Conservation (phyloP, 2,888 invertebrate genomes). For the Acanthosoma haemorrhoidale region DNA sequence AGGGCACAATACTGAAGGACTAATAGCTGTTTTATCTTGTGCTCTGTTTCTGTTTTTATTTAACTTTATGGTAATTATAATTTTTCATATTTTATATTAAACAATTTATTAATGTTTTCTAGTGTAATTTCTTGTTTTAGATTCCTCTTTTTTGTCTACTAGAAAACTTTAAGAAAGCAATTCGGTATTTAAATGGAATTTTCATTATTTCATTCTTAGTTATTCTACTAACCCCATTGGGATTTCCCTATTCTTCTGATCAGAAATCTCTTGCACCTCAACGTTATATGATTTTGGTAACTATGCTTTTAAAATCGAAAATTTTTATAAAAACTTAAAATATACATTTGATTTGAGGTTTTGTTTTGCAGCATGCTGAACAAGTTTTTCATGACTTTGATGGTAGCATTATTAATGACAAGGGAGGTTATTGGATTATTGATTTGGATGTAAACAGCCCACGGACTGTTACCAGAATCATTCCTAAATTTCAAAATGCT, state of each 20-base stretch:
- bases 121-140: conserved; percentile 43
- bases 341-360: neutral
- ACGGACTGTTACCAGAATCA: conserved; percentile 50
- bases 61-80: conserved; percentile 40
- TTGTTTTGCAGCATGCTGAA: conserved; percentile 54
- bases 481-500: conserved; percentile 52
- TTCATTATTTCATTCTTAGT: conserved; percentile 53
- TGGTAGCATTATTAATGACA: conserved; percentile 49
- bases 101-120: neutral
- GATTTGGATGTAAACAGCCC: conserved; percentile 71
- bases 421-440: conserved; percentile 64
- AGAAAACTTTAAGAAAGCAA: conserved; percentile 50
- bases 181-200: conserved; percentile 52
- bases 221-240: conserved; percentile 61
- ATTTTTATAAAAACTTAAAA: neutral
- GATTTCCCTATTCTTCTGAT: conserved; percentile 68
- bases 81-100: neutral
- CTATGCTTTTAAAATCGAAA: conserved; percentile 33
- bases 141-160: conserved; percentile 48
- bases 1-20: conserved; percentile 63
- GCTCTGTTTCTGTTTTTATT: conserved; percentile 41
- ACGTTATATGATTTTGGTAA: conserved; percentile 68
- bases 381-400: conserved; percentile 55
- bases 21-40: conserved; percentile 41
- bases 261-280: conserved; percentile 60